Base-by-base conservation (phyloP, 2,113 vertebrate species). In the Rhinogobius similis region DNA sequence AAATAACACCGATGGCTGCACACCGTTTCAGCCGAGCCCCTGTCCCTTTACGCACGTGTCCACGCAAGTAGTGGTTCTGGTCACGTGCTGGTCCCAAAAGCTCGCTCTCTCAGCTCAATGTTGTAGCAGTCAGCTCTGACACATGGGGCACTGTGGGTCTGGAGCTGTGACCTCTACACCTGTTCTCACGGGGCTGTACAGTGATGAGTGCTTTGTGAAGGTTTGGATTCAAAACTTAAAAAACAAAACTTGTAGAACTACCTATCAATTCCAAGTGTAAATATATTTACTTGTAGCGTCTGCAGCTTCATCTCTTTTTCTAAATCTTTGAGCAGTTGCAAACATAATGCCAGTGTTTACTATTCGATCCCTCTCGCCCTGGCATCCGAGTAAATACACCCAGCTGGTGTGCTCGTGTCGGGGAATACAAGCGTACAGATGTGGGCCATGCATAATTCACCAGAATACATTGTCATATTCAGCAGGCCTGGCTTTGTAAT, bases 391-490 rank as follows among this genome's bases (percentile, higher is more conserved):
- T 11, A 62, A 67, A 62, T 14, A 58, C 38, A 68, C 21, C 58
- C 66, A 65, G 53, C 65, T 56, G 61, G 11, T n/a, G 32, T 2
- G 24, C 27, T 26, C 2, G 20, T 27, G 18, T 13, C 14, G 0
- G 14, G 5, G 62, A 65, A 55, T 59, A 53, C 14, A 74, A 41
- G 43, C 52, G 1, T 41, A 29, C 65, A 74, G 75, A 79, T 78
- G 65, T 58, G 66, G 65, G 67, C 72, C 4, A 44, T 23, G 23
- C 48, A 52, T 16, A 71, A 27, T 67, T 70, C 70, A 65, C 41
- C 58, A 71, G 69, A 65, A 73, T 78, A 67, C 67, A 66, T 32
- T 7, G 23, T 65, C 61, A 11, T 71, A 58, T 79, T 83, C 70
- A 65, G 24, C 32, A 70, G 48, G 67, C 62, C 26, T 39, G 68